A percentile compares a stretch with the other conserved stretches of the same genome.
These are phyloP conservation scores for Coregonus suidteri DNA, from an alignment of 2,797 vertebrate genomes.

Conservation along the genomic window DNA sequence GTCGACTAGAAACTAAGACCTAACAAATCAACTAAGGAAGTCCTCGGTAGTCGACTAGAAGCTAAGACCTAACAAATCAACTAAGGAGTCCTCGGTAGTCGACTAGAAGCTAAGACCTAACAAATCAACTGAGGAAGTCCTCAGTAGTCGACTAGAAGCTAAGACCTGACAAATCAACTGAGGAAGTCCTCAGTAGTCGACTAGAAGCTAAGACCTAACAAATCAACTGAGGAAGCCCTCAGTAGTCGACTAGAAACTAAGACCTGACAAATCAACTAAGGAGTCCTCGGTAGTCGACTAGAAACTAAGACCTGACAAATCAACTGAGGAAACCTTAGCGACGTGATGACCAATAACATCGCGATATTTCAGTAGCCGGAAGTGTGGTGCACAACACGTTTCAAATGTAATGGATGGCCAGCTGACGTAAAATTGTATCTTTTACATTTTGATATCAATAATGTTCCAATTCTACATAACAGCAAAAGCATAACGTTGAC, in stretches of 20 bases:
- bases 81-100: too few species aligned
- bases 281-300: too few species aligned
- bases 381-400: background rate
- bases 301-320: background rate
- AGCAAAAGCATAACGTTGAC: background rate
- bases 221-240: background rate
- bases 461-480: background rate
- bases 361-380: background rate
- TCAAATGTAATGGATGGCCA: background rate
- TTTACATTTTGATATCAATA: background rate
- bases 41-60: background rate
- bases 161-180: constrained; percentile 1
- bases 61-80: background rate
- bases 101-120: background rate
- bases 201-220: background rate
- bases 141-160: background rate
- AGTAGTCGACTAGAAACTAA: background rate
- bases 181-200: too few species aligned
- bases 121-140: background rate
- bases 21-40: background rate
- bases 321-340: background rate
- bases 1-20: background rate
- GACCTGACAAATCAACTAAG: background rate
- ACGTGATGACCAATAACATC: background rate
- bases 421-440: background rate